Conservation (phyloP, 2,797 vertebrate genomes). For the Sciaenops ocellatus region DNA sequence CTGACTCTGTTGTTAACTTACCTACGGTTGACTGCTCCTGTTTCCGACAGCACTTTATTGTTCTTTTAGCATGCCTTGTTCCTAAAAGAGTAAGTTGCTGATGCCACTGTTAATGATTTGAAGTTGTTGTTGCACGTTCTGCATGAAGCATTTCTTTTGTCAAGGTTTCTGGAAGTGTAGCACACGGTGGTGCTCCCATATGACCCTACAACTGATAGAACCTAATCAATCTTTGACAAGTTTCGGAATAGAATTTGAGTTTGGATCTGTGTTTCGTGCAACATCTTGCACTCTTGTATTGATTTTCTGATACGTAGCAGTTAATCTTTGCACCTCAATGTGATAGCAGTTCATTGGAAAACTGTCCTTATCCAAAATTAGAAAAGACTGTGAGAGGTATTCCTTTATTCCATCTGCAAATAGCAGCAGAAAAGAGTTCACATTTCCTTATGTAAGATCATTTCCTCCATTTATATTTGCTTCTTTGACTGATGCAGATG, state of each 20-base stretch:
- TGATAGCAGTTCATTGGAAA: conserved; percentile 19
- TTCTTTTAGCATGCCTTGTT: background rate
- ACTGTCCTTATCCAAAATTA: conserved; percentile 29
- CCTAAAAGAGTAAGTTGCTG: conserved; percentile 3
- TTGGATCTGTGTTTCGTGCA: background rate
- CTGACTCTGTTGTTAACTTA: conserved; percentile 15
- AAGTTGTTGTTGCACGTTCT: background rate
- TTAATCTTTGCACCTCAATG: conserved; percentile 25
- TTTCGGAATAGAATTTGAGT: background rate
- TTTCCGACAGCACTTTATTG: conserved; percentile 6
- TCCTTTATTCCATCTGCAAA: conserved; percentile 65
- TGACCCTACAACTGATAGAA: background rate
- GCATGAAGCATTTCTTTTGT: background rate
- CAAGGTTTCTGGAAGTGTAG: background rate
- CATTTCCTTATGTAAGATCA: conserved; percentile 67
- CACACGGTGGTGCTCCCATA: background rate
- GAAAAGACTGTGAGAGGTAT: conserved; percentile 28
- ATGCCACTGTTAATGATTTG: background rate
- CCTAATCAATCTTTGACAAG: background rate
- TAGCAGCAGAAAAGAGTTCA: conserved; percentile 54
- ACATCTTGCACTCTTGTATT: conserved; percentile 6
- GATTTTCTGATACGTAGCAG: conserved; percentile 12
- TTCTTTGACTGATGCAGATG: conserved; percentile 60
- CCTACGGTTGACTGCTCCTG: background rate
- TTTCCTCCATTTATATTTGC: conserved; percentile 76